Base-by-base conservation (phyloP, 2,888 invertebrate genomes). In the Plebejus argus region DNA sequence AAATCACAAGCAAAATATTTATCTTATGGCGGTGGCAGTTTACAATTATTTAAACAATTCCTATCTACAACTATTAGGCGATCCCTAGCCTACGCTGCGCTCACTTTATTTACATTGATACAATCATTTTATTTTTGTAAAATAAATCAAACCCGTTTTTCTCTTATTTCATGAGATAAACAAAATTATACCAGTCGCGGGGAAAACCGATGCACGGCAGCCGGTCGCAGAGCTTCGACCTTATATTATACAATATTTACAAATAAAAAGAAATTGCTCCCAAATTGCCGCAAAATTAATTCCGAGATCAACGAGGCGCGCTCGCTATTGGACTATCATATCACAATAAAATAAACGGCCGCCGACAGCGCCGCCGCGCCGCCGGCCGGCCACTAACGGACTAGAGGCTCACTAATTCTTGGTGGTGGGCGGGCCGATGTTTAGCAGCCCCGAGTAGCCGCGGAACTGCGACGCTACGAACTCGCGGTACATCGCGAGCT, bases 401-500 rank as follows among this genome's bases (percentile, higher is more conserved):
- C 78, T 78, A 79, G 80, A 78, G 72, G 33, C 76, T 45, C 75
- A 56, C 80, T 85, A 93, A 86, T 92, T 92, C 79, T 93, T 93
- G 83, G 93, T 93, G 82, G 93, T 93, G 3, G 94, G 94, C 15
- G 93, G 91, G 0, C 91, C 90, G 78, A 90, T 84, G 71, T 90
- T 91, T 1, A 92, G 61, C 1, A 93, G 81, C 0, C 89, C 88
- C 0, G 89, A 85, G 79, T 93, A 93, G 0, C 88, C 86, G 49
- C 91, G 82, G 20, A 92, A 88, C 78, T 93, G 92, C 20, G 85
- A 89, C 0, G 89, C 88, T 88, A 94, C 86, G 0, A 93, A 82
- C 71, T 94, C 93, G n/a, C 93, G 84, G 77, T 94, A 94, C 83
- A 91, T 86, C 0, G 93, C 93, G 23, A 94, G 74, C 58, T 94